Percentiles rank a stretch among this genome's conserved stretches.
phyloP scores from a whole-genome alignment of 2,888 invertebrate genomes.

The Ennomos fuscantarius region DNA sequence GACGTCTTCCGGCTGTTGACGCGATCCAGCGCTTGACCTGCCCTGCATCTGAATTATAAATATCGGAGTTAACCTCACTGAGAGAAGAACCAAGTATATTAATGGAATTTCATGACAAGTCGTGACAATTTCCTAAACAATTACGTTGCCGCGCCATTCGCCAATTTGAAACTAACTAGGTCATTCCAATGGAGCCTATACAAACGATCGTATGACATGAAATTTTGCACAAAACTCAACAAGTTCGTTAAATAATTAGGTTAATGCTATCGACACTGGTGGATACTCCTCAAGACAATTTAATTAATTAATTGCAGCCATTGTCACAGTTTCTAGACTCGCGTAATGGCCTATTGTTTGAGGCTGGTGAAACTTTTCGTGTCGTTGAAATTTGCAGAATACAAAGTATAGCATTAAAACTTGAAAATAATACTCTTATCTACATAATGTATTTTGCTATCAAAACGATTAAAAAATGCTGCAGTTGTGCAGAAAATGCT shows the following conservation, averaged over 20 bases:
- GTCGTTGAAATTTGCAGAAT: conserved; percentile 23
- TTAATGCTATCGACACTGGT: conserved; percentile 25
- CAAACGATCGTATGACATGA: conserved; percentile 6
- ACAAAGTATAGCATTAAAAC: not conserved
- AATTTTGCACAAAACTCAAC: conserved; percentile 12
- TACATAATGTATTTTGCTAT: conserved; percentile 5
- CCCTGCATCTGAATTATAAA: no score
- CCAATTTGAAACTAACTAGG: not conserved
- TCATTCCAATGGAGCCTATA: conserved; percentile 1
- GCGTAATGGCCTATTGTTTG: conserved; percentile 45
- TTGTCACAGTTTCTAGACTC: conserved; percentile 41
- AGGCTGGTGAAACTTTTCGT: conserved; percentile 38
- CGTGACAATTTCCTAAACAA: no score
- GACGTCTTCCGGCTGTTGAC: no score
- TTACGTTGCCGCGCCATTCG: not conserved
- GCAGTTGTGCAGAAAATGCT: not conserved
- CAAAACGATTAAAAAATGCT: not conserved
- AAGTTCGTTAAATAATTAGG: conserved; percentile 28
- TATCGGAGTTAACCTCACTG: no score
- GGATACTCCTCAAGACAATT: conserved; percentile 44
- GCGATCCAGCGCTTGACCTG: no score
- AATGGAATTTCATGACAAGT: no score
- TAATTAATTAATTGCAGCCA: conserved; percentile 42
- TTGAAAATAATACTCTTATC: not conserved
- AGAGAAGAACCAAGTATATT: no score